A percentile compares a stretch with the other conserved stretches of the same genome.
Evolutionary conservation across 2,888 invertebrate genomes (phyloP).

Genomic region (Ecliptopera silaceata): DNA sequence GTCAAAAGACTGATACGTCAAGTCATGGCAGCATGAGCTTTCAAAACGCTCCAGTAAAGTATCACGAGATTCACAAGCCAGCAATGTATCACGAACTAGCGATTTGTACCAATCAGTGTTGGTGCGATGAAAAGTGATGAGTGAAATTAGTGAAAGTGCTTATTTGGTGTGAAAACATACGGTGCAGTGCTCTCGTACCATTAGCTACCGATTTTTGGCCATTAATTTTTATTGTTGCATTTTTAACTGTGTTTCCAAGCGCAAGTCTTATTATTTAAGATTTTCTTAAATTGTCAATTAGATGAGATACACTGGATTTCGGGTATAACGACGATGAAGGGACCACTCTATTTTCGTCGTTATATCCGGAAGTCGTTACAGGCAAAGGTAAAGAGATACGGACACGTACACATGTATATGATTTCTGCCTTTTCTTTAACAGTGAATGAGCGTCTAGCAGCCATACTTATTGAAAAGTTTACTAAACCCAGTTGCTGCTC

Average conservation of each 20-base stretch:
- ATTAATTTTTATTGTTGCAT: not conserved
- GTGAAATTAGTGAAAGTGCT: slow-evolving; percentile 31
- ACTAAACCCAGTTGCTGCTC: no score
- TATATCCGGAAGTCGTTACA: no score
- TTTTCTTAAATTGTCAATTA: no score
- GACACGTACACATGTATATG: no score
- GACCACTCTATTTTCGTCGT: no score
- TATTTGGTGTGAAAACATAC: slow-evolving; percentile 24
- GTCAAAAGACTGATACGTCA: slow-evolving; percentile 36
- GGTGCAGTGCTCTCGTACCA: slow-evolving; percentile 3
- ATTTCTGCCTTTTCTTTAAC: no score
- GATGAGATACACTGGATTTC: no score
- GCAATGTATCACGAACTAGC: slow-evolving; percentile 34
- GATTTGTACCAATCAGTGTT: slow-evolving; percentile 35
- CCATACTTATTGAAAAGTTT: no score
- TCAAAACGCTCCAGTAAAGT: slow-evolving; percentile 36
- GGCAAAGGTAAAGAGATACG: no score
- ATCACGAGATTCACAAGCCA: slow-evolving; percentile 20
- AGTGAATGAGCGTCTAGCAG: no score
- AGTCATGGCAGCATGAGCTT: slow-evolving; percentile 48
- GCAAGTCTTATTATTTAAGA: no score
- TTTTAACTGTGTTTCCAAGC: not conserved
- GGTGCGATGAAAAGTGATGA: slow-evolving; percentile 29
- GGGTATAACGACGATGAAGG: no score
- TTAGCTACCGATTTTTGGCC: not conserved